These are phyloP conservation scores for Drosophila mimica DNA, from an alignment of 2,888 invertebrate genomes.

Conservation along the genomic window DNA sequence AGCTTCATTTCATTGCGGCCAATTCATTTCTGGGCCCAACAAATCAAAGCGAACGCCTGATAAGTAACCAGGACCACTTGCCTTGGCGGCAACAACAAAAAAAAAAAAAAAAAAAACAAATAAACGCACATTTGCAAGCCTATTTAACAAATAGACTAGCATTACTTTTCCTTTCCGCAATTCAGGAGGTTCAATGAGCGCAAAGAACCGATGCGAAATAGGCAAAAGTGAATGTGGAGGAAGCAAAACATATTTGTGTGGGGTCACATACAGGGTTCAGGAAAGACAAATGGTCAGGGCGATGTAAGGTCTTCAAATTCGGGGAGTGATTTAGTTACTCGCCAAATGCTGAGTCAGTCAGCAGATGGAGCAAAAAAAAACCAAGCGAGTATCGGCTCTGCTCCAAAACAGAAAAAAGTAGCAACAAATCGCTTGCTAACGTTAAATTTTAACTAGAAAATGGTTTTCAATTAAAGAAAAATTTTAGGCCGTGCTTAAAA, in stretches of 20 bases:
- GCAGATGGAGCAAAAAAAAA: not conserved
- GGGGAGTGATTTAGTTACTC: not conserved
- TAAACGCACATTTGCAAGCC: conserved; percentile 72
- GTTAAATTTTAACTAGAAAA: not conserved
- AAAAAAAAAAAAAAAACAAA: conserved; percentile 28
- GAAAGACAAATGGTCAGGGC: conserved; percentile 28
- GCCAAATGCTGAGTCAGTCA: conserved; percentile 1
- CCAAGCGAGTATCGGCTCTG: not conserved
- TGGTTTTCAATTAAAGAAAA: not conserved
- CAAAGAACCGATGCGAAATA: conserved; percentile 2
- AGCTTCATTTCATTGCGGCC: conserved; percentile 59
- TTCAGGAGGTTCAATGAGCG: conserved; percentile 20
- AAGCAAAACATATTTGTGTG: not conserved
- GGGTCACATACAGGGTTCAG: conserved; percentile 1
- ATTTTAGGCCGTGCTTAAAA: too few relatives aligned
- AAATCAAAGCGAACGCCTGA: conserved; percentile 71
- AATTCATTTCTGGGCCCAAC: conserved; percentile 59
- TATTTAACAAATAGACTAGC: conserved; percentile 72
- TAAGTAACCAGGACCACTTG: conserved; percentile 48
- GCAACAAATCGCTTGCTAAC: not conserved
- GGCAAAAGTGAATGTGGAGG: conserved; percentile 18
- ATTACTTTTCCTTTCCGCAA: conserved; percentile 45
- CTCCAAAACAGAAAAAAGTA: not conserved
- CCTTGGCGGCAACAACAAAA: conserved; percentile 1
- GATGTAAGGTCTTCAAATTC: conserved; percentile 4